These are phyloP conservation scores for Sandelia bainsii DNA, from an alignment of 2,797 vertebrate species.

Conservation along the genomic window DNA sequence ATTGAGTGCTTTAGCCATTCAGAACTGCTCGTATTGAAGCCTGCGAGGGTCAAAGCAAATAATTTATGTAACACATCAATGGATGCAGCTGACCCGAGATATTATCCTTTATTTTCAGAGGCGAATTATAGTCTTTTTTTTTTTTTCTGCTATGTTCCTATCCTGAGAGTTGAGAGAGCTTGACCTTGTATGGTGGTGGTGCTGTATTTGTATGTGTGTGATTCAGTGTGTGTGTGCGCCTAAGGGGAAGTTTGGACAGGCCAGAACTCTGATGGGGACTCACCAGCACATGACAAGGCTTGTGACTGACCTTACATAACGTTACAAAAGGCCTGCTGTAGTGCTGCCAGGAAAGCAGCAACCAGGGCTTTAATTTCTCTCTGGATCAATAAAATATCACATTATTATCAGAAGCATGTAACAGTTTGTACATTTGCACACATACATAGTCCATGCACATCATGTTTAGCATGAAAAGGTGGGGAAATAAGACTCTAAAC, in stretches of 20 bases:
- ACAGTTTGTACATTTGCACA: neutral
- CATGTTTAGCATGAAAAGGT: neutral
- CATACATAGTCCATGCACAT: neutral
- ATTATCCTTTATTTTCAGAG: constrained; percentile 13
- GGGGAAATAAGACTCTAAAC: neutral
- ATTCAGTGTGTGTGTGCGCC: constrained; percentile 10
- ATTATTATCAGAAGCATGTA: constrained; percentile 30
- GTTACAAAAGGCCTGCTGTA: constrained; percentile 36
- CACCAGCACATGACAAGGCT: constrained; percentile 65
- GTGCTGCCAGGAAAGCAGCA: constrained; percentile 43
- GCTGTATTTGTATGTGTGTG: constrained; percentile 33
- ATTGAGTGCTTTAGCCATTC: neutral
- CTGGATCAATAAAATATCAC: constrained; percentile 52
- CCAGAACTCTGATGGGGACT: constrained; percentile 45
- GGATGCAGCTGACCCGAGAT: constrained; percentile 19
- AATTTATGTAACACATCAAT: neutral
- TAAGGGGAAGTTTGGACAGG: constrained; percentile 66
- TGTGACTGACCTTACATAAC: constrained; percentile 71
- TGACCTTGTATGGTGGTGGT: constrained; percentile 72
- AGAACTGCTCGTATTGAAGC: neutral
- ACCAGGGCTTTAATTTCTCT: constrained; percentile 47
- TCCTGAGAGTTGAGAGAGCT: constrained; percentile 32
- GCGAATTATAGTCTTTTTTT: neutral
- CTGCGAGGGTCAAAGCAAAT: constrained; percentile 19
- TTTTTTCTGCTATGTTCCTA: constrained; percentile 2